These are phyloP conservation scores for Drosophila longiperda DNA, from an alignment of 2,888 invertebrate genomes.

Conservation along the genomic window DNA sequence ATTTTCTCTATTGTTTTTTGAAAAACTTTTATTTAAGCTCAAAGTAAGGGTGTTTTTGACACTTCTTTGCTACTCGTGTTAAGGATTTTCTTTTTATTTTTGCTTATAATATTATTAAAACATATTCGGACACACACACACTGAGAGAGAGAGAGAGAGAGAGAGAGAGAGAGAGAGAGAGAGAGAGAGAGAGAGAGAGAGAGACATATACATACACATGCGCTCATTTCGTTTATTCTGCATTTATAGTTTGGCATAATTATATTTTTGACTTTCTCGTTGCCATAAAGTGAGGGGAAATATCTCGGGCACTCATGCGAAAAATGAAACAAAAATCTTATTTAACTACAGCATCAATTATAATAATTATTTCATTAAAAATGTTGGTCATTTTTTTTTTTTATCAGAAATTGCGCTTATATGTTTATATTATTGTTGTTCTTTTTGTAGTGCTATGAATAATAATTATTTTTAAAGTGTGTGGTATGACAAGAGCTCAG, in stretches of 20 bases:
- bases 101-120: slow-evolving; percentile 1
- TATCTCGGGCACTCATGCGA: slow-evolving; percentile 33
- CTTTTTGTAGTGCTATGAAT: slow-evolving; percentile 34
- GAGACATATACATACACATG: not conserved
- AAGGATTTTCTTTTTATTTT: not conserved
- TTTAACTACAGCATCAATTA: slow-evolving; percentile 67
- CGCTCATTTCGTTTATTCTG: slow-evolving; percentile 45
- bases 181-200: not conserved
- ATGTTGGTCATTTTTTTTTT: slow-evolving; percentile 32
- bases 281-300: slow-evolving; percentile 35
- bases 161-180: not conserved
- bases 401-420: slow-evolving; percentile 59
- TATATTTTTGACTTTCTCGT: slow-evolving; percentile 53
- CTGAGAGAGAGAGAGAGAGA: not conserved
- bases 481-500: slow-evolving; percentile 20
- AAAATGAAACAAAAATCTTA: slow-evolving; percentile 61
- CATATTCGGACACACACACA: slow-evolving; percentile 21
- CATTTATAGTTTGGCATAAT: slow-evolving; percentile 60
- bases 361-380: slow-evolving; percentile 76
- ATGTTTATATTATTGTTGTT: slow-evolving; percentile 24
- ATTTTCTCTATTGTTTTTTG: too few relatives aligned
- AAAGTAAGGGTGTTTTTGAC: slow-evolving; percentile 2
- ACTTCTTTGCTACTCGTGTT: not conserved
- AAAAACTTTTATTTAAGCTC: not conserved
- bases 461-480: slow-evolving; percentile 66